Conservation (phyloP, 2,888 invertebrate species). For the Monoplex corrugatus region DNA sequence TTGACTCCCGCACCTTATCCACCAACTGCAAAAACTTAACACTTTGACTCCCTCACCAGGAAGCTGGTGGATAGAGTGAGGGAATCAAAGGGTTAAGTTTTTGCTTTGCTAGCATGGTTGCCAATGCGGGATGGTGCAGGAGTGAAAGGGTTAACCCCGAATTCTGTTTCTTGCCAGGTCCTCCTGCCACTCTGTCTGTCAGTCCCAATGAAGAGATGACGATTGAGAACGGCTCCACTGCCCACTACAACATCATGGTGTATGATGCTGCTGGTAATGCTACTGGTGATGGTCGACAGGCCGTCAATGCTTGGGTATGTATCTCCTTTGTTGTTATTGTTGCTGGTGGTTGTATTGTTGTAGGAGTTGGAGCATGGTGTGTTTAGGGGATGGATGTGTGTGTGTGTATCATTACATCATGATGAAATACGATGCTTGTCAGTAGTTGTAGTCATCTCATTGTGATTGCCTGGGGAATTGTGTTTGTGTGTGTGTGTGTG, state of each 20-base stretch:
- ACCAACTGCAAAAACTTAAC: no score
- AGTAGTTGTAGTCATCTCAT: not conserved
- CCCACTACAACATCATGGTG: constrained; percentile 70
- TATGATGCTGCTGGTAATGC: constrained; percentile 76
- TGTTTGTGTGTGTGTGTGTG: not conserved
- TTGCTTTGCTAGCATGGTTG: no score
- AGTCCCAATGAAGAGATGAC: constrained; percentile 69
- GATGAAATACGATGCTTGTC: no score
- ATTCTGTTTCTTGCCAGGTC: constrained; percentile 65
- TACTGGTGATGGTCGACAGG: constrained; percentile 74
- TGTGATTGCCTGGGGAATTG: not conserved
- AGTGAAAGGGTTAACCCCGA: no score
- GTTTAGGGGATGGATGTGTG: not conserved
- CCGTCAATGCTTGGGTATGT: constrained; percentile 73
- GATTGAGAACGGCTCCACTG: constrained; percentile 75
- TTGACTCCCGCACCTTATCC: no score
- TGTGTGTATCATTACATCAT: no score
- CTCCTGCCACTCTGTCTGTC: constrained; percentile 68
- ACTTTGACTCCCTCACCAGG: no score
- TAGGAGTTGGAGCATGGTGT: not conserved
- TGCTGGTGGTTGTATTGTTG: not conserved
- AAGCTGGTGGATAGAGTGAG: no score
- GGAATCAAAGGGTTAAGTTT: no score
- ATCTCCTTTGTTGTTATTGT: no score
- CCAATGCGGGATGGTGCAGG: no score